A percentile compares a stretch with the other conserved stretches of the same genome.
Evolutionary conservation across 2,888 invertebrate species (phyloP).

Genomic region (Auanema sp.): DNA sequence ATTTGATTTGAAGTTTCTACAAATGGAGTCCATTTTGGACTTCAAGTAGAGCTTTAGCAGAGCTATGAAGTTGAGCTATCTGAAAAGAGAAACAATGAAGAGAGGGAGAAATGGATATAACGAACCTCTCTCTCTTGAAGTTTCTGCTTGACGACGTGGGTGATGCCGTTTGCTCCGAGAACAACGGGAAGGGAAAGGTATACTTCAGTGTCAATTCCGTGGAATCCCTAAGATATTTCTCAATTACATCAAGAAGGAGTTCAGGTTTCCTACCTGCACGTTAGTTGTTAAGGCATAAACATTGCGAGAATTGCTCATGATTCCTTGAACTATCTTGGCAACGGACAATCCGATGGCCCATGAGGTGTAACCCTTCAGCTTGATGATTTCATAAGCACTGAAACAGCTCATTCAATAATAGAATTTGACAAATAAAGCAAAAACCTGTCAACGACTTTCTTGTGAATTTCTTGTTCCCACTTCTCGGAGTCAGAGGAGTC

Average conservation of each 20-base stretch:
- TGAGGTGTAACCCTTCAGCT: constrained; percentile 67
- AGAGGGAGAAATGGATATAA: background rate
- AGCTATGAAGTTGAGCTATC: constrained; percentile 51
- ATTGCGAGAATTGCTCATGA: constrained; percentile 65
- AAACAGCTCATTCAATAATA: constrained; percentile 23
- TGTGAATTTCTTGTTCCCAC: constrained; percentile 77
- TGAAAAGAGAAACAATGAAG: constrained; percentile 5
- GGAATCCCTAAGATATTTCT: constrained; percentile 76
- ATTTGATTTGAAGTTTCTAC: too few relatives aligned
- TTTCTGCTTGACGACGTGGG: constrained; percentile 55
- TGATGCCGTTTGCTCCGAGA: constrained; percentile 59
- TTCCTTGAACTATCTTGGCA: constrained; percentile 63
- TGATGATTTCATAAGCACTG: constrained; percentile 72
- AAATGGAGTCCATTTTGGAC: constrained; percentile 45
- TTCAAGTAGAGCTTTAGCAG: constrained; percentile 52
- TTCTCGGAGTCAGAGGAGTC: constrained; percentile 76
- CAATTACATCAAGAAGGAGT: too few relatives aligned
- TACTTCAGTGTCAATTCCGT: constrained; percentile 80
- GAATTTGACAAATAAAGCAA: background rate
- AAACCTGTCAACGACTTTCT: constrained; percentile 77
- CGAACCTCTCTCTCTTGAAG: constrained; percentile 46
- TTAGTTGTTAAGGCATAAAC: constrained; percentile 65
- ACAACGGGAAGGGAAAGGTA: constrained; percentile 79
- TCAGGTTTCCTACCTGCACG: constrained; percentile 58
- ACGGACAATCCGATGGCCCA: constrained; percentile 67